phyloP scores from a whole-genome alignment of 1,140 invertebrate species.

The Drosophila triauraria region DNA sequence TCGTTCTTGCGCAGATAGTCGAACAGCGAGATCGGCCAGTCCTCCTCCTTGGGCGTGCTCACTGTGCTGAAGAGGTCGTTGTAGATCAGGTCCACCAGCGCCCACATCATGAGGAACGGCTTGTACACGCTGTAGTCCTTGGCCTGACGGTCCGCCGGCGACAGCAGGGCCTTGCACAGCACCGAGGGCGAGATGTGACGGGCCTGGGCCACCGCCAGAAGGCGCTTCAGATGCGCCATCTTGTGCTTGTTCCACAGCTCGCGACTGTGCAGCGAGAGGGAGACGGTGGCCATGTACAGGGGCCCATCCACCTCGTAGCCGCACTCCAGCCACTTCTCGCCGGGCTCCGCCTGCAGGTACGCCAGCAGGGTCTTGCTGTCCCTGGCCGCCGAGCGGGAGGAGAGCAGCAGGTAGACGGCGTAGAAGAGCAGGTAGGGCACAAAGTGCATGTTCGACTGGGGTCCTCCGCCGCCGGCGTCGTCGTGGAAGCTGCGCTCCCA shows the following conservation, averaged over 20 bases:
- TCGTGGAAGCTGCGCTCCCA: constrained; percentile 98
- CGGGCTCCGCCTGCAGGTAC: constrained; percentile 88
- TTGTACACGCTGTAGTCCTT: constrained; percentile 95
- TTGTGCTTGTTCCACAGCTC: constrained; percentile 89
- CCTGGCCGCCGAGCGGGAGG: constrained; percentile 85
- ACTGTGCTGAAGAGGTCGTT: constrained; percentile 90
- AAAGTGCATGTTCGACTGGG: constrained; percentile 98
- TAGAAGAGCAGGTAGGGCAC: constrained; percentile 97
- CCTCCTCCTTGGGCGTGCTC: constrained; percentile 89
- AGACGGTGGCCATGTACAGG: constrained; percentile 93
- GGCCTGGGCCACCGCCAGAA: constrained; percentile 92
- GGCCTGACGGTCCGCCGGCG: constrained; percentile 85
- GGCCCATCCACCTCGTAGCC: constrained; percentile 96
- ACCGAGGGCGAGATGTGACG: constrained; percentile 87
- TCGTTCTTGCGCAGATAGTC: constrained; percentile 98
- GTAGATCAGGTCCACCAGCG: constrained; percentile 91
- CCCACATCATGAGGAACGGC: constrained; percentile 93
- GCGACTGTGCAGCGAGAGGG: constrained; percentile 91
- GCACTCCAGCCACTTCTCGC: constrained; percentile 90
- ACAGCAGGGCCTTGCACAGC: constrained; percentile 86
- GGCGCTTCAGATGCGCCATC: constrained; percentile 90
- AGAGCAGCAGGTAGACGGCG: constrained; percentile 92
- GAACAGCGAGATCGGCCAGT: constrained; percentile 95
- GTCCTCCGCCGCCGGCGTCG: constrained; percentile 97
- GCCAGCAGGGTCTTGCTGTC: constrained; percentile 90